phyloP scores from a whole-genome alignment of 2,797 vertebrate genomes.

The Lerista edwardsae region DNA sequence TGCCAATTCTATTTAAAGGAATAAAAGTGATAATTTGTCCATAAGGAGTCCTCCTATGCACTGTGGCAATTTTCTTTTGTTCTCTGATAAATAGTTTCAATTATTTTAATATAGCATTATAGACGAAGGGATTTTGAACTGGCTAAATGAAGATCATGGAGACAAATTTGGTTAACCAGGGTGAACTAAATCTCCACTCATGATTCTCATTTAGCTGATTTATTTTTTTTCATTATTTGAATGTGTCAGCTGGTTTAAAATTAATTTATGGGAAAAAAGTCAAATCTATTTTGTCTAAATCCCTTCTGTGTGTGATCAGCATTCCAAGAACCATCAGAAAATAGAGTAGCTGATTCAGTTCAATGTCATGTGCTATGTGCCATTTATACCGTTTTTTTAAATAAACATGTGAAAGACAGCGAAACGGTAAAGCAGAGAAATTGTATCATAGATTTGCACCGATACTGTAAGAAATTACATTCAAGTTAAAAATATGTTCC shows the following conservation, averaged over 20 bases:
- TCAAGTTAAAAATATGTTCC: no score
- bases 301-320: neutral
- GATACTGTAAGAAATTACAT: no score
- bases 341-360: neutral
- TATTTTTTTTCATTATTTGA: conserved; percentile 5
- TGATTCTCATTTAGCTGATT: conserved; percentile 15
- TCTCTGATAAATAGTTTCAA: neutral
- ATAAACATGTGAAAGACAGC: neutral
- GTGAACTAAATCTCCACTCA: neutral
- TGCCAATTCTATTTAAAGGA: neutral
- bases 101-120: neutral
- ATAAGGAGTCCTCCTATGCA: neutral
- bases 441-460: no score
- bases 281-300: conserved; percentile 12
- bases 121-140: neutral
- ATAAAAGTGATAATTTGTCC: neutral
- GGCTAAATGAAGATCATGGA: neutral
- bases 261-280: conserved; percentile 4
- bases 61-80: neutral
- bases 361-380: neutral
- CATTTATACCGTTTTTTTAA: neutral
- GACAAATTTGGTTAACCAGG: neutral
- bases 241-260: conserved; percentile 16
- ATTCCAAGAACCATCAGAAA: neutral
- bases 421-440: neutral